Conservation (phyloP, 1,140 invertebrate species). For the Lerema accius region DNA sequence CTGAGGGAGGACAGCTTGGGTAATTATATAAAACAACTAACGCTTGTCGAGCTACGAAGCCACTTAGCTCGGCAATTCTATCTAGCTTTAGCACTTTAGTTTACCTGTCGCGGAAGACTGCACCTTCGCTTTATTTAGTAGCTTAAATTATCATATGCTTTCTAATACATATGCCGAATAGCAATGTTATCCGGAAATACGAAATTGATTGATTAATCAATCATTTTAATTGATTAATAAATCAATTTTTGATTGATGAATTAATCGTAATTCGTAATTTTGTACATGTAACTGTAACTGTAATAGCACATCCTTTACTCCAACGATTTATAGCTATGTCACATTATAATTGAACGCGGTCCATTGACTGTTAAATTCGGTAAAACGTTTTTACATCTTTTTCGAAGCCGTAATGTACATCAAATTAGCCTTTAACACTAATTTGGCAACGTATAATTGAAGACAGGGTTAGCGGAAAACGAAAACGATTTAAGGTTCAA, state of each 20-base stretch:
- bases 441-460: constrained; percentile 10
- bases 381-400: too few species aligned
- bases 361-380: too few species aligned
- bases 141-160: neutral
- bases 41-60: constrained; percentile 41
- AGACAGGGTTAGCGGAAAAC: neutral
- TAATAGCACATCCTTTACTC: too few species aligned
- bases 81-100: constrained; percentile 27
- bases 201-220: neutral
- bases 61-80: constrained; percentile 33
- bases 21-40: constrained; percentile 65
- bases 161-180: neutral
- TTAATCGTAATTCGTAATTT: neutral
- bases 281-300: too few species aligned
- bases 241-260: neutral
- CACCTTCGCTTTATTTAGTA: neutral
- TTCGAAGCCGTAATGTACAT: too few species aligned
- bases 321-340: too few species aligned
- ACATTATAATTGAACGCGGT: too few species aligned
- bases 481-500: too few species aligned
- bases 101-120: constrained; percentile 11
- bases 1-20: constrained; percentile 56
- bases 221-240: neutral
- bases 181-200: neutral
- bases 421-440: too few species aligned